Evolutionary conservation across 2,113 vertebrate species (phyloP).

Genomic region (Columba janthina): DNA sequence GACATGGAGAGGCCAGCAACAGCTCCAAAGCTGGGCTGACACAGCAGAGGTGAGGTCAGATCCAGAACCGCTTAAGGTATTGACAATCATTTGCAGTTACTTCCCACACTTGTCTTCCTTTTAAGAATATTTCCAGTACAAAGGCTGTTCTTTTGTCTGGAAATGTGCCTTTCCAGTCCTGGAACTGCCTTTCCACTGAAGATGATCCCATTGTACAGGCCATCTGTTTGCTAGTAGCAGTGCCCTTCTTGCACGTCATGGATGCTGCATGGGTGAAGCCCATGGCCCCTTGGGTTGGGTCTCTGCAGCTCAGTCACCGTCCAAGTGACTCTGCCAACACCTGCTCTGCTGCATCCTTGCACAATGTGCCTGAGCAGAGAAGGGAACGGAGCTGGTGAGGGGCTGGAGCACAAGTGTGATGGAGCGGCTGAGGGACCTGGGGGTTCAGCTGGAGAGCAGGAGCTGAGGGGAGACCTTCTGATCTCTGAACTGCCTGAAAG

Average conservation of each 20-base stretch:
- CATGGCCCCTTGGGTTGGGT: not conserved
- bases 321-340: not conserved
- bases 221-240: not conserved
- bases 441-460: too few relatives aligned
- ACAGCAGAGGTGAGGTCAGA: not conserved
- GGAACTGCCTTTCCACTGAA: not conserved
- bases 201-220: not conserved
- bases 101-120: not conserved
- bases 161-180: not conserved
- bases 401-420: too few relatives aligned
- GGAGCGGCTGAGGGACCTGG: too few relatives aligned
- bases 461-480: too few relatives aligned
- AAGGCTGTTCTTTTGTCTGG: not conserved
- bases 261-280: not conserved
- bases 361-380: accelerated
- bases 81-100: not conserved
- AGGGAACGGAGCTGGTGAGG: too few relatives aligned
- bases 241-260: not conserved
- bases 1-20: not conserved
- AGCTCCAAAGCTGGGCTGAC: not conserved
- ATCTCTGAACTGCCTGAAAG: too few relatives aligned
- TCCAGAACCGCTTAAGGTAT: not conserved
- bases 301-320: not conserved
- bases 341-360: not conserved
- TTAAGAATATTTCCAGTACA: not conserved